Percentiles rank a stretch among this genome's conserved stretches.
These are phyloP conservation scores for Merluccius polli DNA, from an alignment of 2,797 vertebrate species.

Conservation along the genomic window DNA sequence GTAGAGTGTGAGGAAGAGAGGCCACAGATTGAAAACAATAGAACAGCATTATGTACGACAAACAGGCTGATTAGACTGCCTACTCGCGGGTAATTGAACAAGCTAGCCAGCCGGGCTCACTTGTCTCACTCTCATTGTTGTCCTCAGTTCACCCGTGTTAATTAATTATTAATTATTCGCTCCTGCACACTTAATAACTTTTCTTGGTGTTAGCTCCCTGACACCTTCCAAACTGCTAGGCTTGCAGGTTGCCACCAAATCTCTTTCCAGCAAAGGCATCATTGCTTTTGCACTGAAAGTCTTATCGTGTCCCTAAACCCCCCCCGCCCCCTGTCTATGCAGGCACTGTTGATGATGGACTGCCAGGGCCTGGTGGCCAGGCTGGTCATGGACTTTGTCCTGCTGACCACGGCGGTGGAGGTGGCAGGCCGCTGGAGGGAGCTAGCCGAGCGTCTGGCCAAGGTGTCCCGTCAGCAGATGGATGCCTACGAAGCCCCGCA, in stretches of 20 bases:
- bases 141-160: not conserved
- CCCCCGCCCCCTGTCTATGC: constrained; percentile 5
- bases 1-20: not conserved
- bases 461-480: constrained; percentile 92
- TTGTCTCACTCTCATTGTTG: not conserved
- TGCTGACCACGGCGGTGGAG: constrained; percentile 94
- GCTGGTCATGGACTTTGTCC: constrained; percentile 92
- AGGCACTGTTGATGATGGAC: constrained; percentile 95
- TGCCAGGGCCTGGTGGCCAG: constrained; percentile 93
- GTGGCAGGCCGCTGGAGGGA: constrained; percentile 92
- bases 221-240: not conserved
- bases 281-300: not conserved
- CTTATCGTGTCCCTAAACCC: not conserved
- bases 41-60: not conserved
- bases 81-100: not conserved
- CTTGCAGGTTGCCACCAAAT: not conserved
- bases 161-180: not conserved
- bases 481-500: constrained; percentile 94
- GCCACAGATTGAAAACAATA: not conserved
- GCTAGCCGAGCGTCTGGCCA: constrained; percentile 87
- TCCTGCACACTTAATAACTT: not conserved
- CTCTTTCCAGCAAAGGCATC: not conserved
- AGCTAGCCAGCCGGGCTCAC: not conserved
- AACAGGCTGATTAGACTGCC: not conserved
- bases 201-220: not conserved